Evolutionary conservation across 2,888 invertebrate genomes (phyloP).

Genomic region (Synergus laeviventris): DNA sequence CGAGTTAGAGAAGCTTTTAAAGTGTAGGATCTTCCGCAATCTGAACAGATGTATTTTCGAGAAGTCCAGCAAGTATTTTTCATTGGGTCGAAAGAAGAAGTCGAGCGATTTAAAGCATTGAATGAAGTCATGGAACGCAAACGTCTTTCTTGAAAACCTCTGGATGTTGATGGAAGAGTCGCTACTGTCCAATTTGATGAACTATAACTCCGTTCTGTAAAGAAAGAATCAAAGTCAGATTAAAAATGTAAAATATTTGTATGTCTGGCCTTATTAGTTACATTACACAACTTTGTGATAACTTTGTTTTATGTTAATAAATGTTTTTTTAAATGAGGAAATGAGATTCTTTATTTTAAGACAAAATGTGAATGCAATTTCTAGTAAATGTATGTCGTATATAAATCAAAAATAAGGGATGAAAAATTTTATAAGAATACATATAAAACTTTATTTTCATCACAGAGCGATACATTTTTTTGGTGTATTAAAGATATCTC

Average conservation of each 20-base stretch:
- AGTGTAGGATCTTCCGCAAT: slow-evolving; percentile 66
- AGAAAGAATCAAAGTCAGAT: slow-evolving; percentile 40
- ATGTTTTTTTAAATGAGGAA: too few species aligned
- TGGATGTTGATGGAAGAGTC: slow-evolving; percentile 64
- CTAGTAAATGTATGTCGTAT: background rate
- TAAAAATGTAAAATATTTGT: background rate
- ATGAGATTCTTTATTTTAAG: too few species aligned
- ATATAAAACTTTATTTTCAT: background rate
- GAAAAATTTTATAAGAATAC: background rate
- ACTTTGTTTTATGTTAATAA: background rate
- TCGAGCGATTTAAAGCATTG: slow-evolving; percentile 54
- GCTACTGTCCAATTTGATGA: slow-evolving; percentile 68
- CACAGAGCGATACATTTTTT: background rate
- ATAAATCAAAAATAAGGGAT: background rate
- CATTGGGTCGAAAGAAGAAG: background rate
- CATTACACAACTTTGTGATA: background rate
- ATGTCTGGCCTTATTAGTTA: background rate
- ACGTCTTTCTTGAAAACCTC: slow-evolving; percentile 57
- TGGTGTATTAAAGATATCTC: background rate
- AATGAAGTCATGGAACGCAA: slow-evolving; percentile 54
- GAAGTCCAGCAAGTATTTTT: slow-evolving; percentile 52
- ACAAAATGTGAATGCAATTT: background rate
- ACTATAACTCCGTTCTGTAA: slow-evolving; percentile 65
- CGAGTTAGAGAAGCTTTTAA: slow-evolving; percentile 65
- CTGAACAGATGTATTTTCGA: slow-evolving; percentile 66